Percentiles rank a stretch among this genome's conserved stretches.
phyloP scores from a whole-genome alignment of 2,113 vertebrate species.

The Cephalopholis sonnerati region DNA sequence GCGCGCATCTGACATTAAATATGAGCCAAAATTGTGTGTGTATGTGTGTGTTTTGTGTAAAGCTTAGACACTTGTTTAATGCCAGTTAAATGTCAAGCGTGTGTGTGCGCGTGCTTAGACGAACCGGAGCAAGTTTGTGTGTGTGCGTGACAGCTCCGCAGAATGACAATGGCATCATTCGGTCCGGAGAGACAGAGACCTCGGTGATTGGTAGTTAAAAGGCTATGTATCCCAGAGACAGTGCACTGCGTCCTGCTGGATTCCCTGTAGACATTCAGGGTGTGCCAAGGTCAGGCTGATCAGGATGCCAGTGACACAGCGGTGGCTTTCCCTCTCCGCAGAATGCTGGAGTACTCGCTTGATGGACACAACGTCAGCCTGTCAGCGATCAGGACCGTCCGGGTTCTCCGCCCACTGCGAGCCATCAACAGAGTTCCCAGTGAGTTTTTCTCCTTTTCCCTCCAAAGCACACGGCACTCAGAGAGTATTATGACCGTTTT shows the following conservation, averaged over 20 bases:
- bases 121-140: slow-evolving; percentile 18
- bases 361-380: slow-evolving; percentile 98
- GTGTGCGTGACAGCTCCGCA: slow-evolving; percentile 34
- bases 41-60: slow-evolving; percentile 73
- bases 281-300: slow-evolving; percentile 69
- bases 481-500: neutral
- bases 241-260: slow-evolving; percentile 33
- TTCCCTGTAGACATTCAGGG: slow-evolving; percentile 58
- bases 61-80: slow-evolving; percentile 84
- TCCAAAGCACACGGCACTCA: neutral
- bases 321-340: slow-evolving; percentile 70
- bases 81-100: slow-evolving; percentile 86
- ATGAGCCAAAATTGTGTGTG: slow-evolving; percentile 76
- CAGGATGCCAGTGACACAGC: slow-evolving; percentile 56
- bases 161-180: slow-evolving; percentile 76
- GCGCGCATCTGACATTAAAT: slow-evolving; percentile 78
- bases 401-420: slow-evolving; percentile 94
- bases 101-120: slow-evolving; percentile 61
- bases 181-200: slow-evolving; percentile 69
- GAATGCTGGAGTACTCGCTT: slow-evolving; percentile 98
- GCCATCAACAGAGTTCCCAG: slow-evolving; percentile 99
- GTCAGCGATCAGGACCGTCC: slow-evolving; percentile 96
- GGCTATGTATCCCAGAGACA: slow-evolving; percentile 58
- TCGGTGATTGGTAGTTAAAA: slow-evolving; percentile 74
- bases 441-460: slow-evolving; percentile 81